phyloP scores from a whole-genome alignment of 2,797 vertebrate genomes.

The Microctenopoma lineatum region DNA sequence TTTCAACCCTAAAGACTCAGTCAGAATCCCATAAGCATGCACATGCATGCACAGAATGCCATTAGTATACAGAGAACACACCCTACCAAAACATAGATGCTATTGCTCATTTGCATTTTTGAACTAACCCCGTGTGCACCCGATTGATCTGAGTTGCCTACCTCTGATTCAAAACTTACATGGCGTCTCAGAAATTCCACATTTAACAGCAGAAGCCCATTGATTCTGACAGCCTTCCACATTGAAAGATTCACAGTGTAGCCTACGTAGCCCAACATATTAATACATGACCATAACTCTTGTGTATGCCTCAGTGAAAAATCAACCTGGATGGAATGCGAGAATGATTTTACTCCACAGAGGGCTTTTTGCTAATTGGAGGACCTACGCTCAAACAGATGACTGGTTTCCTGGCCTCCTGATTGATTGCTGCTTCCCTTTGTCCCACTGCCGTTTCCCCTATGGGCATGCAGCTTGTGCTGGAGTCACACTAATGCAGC shows the following conservation, averaged over 20 bases:
- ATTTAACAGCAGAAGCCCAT: not conserved
- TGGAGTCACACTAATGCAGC: slow-evolving; percentile 66
- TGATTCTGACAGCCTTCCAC: slow-evolving; percentile 9
- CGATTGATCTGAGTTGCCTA: slow-evolving; percentile 21
- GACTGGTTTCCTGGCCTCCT: slow-evolving; percentile 72
- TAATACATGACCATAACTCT: slow-evolving; percentile 32
- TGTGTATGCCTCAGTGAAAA: slow-evolving; percentile 2
- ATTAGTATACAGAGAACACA: slow-evolving; percentile 4
- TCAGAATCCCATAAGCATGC: slow-evolving; percentile 2
- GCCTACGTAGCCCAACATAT: slow-evolving; percentile 16
- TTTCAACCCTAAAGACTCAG: slow-evolving; percentile 3
- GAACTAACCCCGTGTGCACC: not conserved
- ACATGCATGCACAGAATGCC: not conserved
- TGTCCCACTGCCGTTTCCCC: slow-evolving; percentile 60
- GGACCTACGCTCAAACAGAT: slow-evolving; percentile 63
- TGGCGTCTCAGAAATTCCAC: slow-evolving; percentile 18
- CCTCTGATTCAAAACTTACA: slow-evolving; percentile 30
- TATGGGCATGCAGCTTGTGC: slow-evolving; percentile 38
- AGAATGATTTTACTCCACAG: slow-evolving; percentile 48
- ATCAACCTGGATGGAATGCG: slow-evolving; percentile 40
- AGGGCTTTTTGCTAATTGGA: slow-evolving; percentile 77
- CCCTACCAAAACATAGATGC: slow-evolving; percentile 39
- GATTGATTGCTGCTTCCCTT: slow-evolving; percentile 74
- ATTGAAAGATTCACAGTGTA: slow-evolving; percentile 4
- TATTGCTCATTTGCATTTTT: slow-evolving; percentile 45